Percentiles rank a stretch among this genome's conserved stretches.
Conservation (phyloP, 2,113 vertebrate species). For the Podarcis raffonei region DNA sequence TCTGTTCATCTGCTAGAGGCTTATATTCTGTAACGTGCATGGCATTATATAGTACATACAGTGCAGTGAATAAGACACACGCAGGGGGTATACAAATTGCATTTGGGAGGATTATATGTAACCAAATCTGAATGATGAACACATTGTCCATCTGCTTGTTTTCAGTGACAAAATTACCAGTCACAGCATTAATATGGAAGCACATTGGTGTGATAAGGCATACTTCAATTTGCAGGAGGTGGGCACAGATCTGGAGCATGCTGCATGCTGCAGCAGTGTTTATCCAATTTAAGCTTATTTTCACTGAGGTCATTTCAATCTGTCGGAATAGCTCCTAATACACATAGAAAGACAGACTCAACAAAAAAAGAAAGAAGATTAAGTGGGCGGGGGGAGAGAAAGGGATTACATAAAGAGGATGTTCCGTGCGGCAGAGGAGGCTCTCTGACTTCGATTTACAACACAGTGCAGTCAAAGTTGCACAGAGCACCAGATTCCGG, state of each 20-base stretch:
- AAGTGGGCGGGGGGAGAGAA: slow-evolving; percentile 50
- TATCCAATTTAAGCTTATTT: slow-evolving; percentile 64
- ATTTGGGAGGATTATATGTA: not conserved
- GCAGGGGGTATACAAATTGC: not conserved
- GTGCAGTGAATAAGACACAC: not conserved
- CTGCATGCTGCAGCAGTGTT: slow-evolving; percentile 35
- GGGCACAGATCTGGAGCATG: slow-evolving; percentile 27
- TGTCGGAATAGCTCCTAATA: slow-evolving; percentile 50
- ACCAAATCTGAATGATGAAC: not conserved
- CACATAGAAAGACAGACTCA: slow-evolving; percentile 44
- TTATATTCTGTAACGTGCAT: not conserved
- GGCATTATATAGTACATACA: not conserved
- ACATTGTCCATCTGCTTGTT: not conserved
- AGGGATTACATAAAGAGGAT: slow-evolving; percentile 64
- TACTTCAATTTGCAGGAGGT: slow-evolving; percentile 35
- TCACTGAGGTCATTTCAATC: slow-evolving; percentile 55
- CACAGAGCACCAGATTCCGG: not conserved
- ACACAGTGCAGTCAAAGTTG: not conserved
- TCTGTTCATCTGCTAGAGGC: not conserved
- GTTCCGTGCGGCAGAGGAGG: slow-evolving; percentile 25
- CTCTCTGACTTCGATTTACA: slow-evolving; percentile 31
- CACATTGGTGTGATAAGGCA: slow-evolving; percentile 19
- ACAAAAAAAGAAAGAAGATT: slow-evolving; percentile 65
- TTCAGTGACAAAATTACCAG: slow-evolving; percentile 23
- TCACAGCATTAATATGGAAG: not conserved